Conservation (phyloP, 1,140 invertebrate species). For the Pogonomyrmex californicus region DNA sequence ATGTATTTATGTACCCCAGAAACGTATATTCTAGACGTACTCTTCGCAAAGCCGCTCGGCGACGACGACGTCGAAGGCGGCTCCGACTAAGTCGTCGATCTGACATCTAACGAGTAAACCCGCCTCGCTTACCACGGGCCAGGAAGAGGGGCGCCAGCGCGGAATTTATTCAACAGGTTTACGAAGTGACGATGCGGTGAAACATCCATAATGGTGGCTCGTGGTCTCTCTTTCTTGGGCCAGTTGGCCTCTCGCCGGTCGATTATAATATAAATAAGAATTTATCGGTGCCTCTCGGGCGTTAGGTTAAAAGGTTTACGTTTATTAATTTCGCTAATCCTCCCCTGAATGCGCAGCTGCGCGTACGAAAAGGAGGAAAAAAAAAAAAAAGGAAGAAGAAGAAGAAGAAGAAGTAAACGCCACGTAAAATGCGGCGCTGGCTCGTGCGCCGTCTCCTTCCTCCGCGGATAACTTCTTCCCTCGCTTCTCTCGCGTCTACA, state of each 20-base stretch:
- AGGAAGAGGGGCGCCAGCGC: slow-evolving; percentile 67
- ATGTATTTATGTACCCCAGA: slow-evolving; percentile 31
- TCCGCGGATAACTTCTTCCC: slow-evolving; percentile 62
- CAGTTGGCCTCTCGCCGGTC: slow-evolving; percentile 54
- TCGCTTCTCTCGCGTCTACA: not conserved
- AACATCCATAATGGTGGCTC: slow-evolving; percentile 82
- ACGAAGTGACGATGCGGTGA: slow-evolving; percentile 85
- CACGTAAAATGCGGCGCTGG: slow-evolving; percentile 53
- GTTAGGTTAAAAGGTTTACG: slow-evolving; percentile 84
- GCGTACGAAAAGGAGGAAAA: not conserved
- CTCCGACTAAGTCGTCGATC: slow-evolving; percentile 46
- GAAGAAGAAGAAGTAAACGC: slow-evolving; percentile 5
- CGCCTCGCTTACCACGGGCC: slow-evolving; percentile 66
- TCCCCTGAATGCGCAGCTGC: slow-evolving; percentile 68
- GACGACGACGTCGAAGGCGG: slow-evolving; percentile 5
- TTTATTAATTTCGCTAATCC: slow-evolving; percentile 85
- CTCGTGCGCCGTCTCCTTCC: slow-evolving; percentile 53
- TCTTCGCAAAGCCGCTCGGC: not conserved
- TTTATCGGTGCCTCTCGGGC: slow-evolving; percentile 81
- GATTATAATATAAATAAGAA: slow-evolving; percentile 85
- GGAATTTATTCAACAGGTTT: slow-evolving; percentile 84
- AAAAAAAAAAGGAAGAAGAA: slow-evolving; percentile 10
- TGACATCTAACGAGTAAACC: slow-evolving; percentile 73
- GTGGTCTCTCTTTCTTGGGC: slow-evolving; percentile 62
- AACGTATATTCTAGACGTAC: not conserved